Conservation (phyloP, 2,888 invertebrate genomes). For the Rhagium mordax region DNA sequence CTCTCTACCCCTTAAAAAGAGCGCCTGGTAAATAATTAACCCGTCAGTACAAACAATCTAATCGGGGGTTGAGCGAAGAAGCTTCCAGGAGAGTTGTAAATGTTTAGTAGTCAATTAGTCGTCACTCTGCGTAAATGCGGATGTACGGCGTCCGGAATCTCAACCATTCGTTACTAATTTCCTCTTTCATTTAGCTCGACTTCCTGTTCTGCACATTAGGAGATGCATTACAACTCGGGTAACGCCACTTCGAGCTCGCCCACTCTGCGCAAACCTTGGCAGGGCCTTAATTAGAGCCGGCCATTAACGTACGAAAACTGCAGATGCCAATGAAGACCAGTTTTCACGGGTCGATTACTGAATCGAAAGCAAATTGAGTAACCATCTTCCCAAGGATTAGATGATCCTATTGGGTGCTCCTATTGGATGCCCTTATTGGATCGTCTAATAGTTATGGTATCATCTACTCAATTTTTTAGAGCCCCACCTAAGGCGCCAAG, state of each 20-base stretch:
- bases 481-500: too few species aligned
- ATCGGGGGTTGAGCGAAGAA: background rate
- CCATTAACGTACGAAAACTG: background rate
- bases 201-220: conserved; percentile 38
- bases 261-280: conserved; percentile 17
- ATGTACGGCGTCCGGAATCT: conserved; percentile 46
- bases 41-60: background rate
- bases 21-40: background rate
- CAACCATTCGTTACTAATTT: conserved; percentile 48
- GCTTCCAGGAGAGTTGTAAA: conserved; percentile 21
- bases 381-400: too few species aligned
- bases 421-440: too few species aligned
- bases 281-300: conserved; percentile 14
- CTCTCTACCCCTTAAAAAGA: background rate
- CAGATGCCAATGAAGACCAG: background rate
- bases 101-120: conserved; percentile 46
- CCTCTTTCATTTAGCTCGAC: conserved; percentile 41
- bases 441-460: too few species aligned
- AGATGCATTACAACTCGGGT: conserved; percentile 26
- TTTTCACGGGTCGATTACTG: too few species aligned
- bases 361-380: too few species aligned
- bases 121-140: conserved; percentile 39
- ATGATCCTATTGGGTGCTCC: too few species aligned
- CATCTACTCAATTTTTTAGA: too few species aligned
- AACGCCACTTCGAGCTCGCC: conserved; percentile 16